Evolutionary conservation across 2,888 invertebrate species (phyloP).

Genomic region (Nowickia ferox): DNA sequence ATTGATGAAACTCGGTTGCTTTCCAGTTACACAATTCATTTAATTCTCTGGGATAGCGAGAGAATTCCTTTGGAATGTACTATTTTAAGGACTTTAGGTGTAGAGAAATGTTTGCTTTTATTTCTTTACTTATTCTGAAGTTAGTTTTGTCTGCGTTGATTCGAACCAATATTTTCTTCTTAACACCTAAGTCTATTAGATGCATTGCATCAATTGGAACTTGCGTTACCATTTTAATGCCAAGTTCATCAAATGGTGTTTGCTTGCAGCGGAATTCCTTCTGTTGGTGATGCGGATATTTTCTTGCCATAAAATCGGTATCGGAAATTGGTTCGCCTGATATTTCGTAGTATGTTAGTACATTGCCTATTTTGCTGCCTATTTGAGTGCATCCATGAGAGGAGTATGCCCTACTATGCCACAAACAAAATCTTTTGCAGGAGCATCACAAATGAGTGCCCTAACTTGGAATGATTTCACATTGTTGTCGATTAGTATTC

Average conservation of each 20-base stretch:
- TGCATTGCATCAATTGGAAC: conserved; percentile 36
- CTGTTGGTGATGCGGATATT: conserved; percentile 31
- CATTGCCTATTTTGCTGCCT: neutral
- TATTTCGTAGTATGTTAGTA: neutral
- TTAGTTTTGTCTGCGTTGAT: conserved; percentile 10
- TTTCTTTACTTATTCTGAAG: conserved; percentile 13
- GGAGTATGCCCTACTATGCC: neutral
- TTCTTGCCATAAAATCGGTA: conserved; percentile 30
- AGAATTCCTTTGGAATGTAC: too few relatives aligned
- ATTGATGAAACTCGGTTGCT: too few relatives aligned
- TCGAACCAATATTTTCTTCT: neutral
- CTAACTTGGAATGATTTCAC: conserved; percentile 3
- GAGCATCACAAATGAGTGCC: conserved; percentile 37
- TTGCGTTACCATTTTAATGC: conserved; percentile 32
- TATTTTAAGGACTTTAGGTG: conserved; percentile 22
- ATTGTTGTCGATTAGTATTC: conserved; percentile 24
- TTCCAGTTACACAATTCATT: too few relatives aligned
- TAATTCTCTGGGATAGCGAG: too few relatives aligned
- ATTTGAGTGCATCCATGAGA: conserved; percentile 23
- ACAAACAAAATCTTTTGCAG: conserved; percentile 42
- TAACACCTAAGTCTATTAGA: too few relatives aligned
- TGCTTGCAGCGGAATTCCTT: conserved; percentile 38
- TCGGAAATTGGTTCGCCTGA: conserved; percentile 14
- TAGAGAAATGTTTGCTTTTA: conserved; percentile 9
- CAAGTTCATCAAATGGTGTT: conserved; percentile 41